phyloP scores from a whole-genome alignment of 2,888 invertebrate species.

The Anthrax anthrax region DNA sequence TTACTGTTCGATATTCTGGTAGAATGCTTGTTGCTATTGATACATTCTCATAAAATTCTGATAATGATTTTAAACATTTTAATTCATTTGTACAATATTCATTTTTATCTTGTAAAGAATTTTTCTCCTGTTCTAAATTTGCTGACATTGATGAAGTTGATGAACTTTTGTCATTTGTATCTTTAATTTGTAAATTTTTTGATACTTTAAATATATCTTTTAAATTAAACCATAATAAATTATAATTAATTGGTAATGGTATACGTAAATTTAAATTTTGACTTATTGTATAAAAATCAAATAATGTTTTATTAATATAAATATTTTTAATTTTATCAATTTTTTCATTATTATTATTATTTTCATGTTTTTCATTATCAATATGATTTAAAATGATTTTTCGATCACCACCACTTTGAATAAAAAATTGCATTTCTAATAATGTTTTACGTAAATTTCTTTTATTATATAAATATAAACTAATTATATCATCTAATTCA shows the following conservation, averaged over 20 bases:
- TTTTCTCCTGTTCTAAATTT: conserved; percentile 24
- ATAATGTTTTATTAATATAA: conserved; percentile 23
- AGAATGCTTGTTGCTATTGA: conserved; percentile 27
- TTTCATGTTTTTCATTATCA: conserved; percentile 7
- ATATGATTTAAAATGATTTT: conserved; percentile 15
- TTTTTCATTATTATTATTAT: conserved; percentile 9
- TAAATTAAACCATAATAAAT: conserved; percentile 24
- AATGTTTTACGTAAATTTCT: conserved; percentile 60
- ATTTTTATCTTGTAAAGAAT: conserved; percentile 22
- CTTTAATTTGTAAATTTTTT: conserved; percentile 9
- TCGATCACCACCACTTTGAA: conserved; percentile 39
- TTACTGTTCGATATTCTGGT: conserved; percentile 8
- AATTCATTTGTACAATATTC: conserved; percentile 26
- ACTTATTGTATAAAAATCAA: conserved; percentile 25
- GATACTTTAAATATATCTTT: conserved; percentile 18
- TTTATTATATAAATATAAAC: conserved; percentile 43
- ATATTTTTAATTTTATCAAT: conserved; percentile 8
- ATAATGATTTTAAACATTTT: conserved; percentile 35
- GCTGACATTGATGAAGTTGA: conserved; percentile 15
- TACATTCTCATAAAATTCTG: conserved; percentile 32
- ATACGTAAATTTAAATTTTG: conserved; percentile 25
- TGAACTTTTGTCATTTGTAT: neutral
- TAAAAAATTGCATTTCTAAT: conserved; percentile 57
- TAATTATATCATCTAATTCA: conserved; percentile 43
- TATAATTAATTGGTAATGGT: conserved; percentile 28